Percentiles rank a stretch among this genome's conserved stretches.
Conservation (phyloP, 1,140 invertebrate species). For the Drosophila ananassae region DNA sequence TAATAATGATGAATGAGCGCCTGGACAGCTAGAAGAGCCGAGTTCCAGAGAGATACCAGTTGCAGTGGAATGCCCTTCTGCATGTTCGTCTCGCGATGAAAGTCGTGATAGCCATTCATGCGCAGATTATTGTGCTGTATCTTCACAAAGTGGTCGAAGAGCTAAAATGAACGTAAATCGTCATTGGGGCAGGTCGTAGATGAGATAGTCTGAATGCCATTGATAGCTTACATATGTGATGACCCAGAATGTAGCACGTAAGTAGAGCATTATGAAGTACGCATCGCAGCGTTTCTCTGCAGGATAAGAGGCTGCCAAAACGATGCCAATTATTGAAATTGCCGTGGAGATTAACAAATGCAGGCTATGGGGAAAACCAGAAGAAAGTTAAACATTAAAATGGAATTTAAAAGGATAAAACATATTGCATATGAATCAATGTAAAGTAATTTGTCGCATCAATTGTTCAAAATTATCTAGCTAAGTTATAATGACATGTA, state of each 20-base stretch:
- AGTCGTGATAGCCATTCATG: constrained; percentile 88
- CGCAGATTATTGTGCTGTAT: constrained; percentile 86
- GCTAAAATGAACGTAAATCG: constrained; percentile 67
- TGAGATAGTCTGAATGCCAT: neutral
- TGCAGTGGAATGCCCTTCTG: constrained; percentile 87
- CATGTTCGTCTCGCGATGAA: constrained; percentile 87
- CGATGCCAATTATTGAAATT: constrained; percentile 86
- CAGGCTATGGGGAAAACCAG: constrained; percentile 59
- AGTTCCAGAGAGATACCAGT: constrained; percentile 87
- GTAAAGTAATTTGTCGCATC: no score
- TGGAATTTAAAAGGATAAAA: neutral
- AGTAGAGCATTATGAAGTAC: constrained; percentile 88
- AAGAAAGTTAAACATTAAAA: neutral
- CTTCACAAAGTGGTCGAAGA: constrained; percentile 86
- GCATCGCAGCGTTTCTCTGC: constrained; percentile 86
- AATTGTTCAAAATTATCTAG: no score
- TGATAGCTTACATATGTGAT: constrained; percentile 85
- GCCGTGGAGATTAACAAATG: constrained; percentile 85
- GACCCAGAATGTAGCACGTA: constrained; percentile 87
- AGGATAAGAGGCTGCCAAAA: constrained; percentile 85
- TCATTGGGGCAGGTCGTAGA: constrained; percentile 43
- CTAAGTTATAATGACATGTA: no score
- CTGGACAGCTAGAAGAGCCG: constrained; percentile 86
- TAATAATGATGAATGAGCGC: constrained; percentile 88
- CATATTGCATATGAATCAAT: neutral